Base-by-base conservation (phyloP, 1,140 invertebrate species). In the Drosophila novamexicana region DNA sequence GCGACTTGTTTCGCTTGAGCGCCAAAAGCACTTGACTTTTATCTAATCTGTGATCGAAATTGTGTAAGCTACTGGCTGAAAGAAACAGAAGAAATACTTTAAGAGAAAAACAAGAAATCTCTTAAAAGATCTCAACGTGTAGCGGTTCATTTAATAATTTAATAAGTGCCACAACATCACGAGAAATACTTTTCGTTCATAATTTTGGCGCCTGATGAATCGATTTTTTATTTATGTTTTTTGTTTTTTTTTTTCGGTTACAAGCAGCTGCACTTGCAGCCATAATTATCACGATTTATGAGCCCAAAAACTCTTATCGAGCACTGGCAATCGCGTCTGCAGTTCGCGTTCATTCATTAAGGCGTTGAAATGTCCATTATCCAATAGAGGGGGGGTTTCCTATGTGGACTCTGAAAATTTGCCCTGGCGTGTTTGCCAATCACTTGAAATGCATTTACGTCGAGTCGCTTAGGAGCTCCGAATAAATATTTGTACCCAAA, bases 281-380 rank as follows among this genome's bases (percentile, higher is more conserved):
- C 73, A 89, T 80, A 89, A 83, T 79, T 89, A 88, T 88, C 83
- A 88, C 83, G 83, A 88, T 88, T 88, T 88, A 83, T 79, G 77
- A 77, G 80, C 45, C 67, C 44, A n/a, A 34, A 47, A 47, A 7
- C 79, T 86, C 75, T 79, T 86, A 85, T 85, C 82, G 52, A 58
- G 40, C 73, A 80, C 66, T 86, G 54, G 79, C 79, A 63, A 86
- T 82, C 83, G 29, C 37, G 16, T 40, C 57, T 8, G 29, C 56
- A 39, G 45, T 40, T 52, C 39, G 14, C 9, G 29, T 62, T 65
- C 58, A 70, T 78, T 69, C 61, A 77, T 42, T 42, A 79, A 86
- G 83, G 75, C 79, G 79, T 77, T 53, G 79, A 82, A 88, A 68
- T 70, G 65, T 74, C 50, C 56, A 84, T 80, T 66, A 80, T 81